These are phyloP conservation scores for Archips xylosteana DNA, from an alignment of 2,888 invertebrate genomes.

Conservation along the genomic window DNA sequence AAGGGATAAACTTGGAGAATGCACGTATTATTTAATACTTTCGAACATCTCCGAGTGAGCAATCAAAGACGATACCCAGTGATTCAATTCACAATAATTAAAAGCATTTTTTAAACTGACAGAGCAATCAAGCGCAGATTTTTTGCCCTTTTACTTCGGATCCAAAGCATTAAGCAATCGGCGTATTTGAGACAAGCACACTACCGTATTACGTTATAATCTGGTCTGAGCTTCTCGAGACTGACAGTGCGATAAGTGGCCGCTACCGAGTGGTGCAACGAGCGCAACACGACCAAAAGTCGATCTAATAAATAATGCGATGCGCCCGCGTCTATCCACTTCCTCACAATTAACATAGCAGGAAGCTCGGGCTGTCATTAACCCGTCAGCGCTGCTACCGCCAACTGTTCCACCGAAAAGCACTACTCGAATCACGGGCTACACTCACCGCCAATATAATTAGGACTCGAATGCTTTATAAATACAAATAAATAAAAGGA, in stretches of 20 bases:
- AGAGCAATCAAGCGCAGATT: constrained; percentile 35
- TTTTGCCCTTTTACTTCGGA: constrained; percentile 46
- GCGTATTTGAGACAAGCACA: constrained; percentile 62
- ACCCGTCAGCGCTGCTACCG: constrained; percentile 73
- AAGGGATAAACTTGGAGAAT: constrained; percentile 15
- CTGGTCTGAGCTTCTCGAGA: constrained; percentile 71
- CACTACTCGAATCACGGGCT: constrained; percentile 73
- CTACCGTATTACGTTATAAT: constrained; percentile 85
- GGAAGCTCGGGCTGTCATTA: constrained; percentile 83
- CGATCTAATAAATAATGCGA: constrained; percentile 80
- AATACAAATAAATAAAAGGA: constrained; percentile 83
- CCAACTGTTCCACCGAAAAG: constrained; percentile 79
- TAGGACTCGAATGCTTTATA: constrained; percentile 79
- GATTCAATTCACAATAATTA: constrained; percentile 10
- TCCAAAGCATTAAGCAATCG: constrained; percentile 75
- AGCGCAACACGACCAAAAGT: constrained; percentile 63
- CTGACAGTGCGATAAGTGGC: constrained; percentile 81
- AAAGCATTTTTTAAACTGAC: constrained; percentile 37
- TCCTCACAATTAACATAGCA: constrained; percentile 82
- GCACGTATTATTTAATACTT: not conserved
- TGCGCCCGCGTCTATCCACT: constrained; percentile 73
- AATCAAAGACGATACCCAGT: not conserved
- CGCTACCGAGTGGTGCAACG: constrained; percentile 71
- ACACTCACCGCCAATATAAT: constrained; percentile 71
- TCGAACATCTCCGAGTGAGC: not conserved